Base-by-base conservation (phyloP, 1,140 invertebrate species). In the Pollicipes pollicipes region DNA sequence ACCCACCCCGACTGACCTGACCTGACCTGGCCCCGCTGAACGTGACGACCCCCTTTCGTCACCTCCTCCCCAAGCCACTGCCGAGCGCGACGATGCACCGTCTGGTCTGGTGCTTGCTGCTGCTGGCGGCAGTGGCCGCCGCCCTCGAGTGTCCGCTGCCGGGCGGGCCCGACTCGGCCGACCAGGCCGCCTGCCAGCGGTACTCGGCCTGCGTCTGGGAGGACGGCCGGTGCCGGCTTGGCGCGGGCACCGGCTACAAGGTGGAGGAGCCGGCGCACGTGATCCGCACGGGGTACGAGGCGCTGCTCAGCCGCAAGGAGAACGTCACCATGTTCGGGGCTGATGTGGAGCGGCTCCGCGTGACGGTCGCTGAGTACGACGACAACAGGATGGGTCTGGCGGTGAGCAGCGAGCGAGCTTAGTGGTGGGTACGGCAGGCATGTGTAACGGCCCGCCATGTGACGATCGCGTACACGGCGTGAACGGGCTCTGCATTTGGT, bases 261-360 rank as follows among this genome's bases (percentile, higher is more conserved):
- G 24, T 27, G 27, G 28, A 27, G 1, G 28, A n/a, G 8, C n/a
- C 28, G 64, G 3, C 17, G 64, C 4, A 28, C 3, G 28, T 27
- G 6, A 27, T 27, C 28, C n/a, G 28, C n/a, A 28, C 64, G 3
- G 45, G 45, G 13, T 58, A 58, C 21, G 45, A 58, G 45, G 45
- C 45, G 13, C 24, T 21, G 2, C 45, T 58, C 10, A 58, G 45
- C 45, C 2, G 10, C 6, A 24, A 24, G 21, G 45, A 58, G 45
- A n/a, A 66, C n/a, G 66, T 70, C 27, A 73, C 73, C 3, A 72
- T 73, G 73, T 73, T 71, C 27, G 70, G 73, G 1, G 70, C 27
- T 0, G 73, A 73, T 27, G 32, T 71, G 21, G 17, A 37, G 21
- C 64, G 70, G 58, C 69, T 73, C 63, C 69, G 70, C 17, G 70